Evolutionary conservation across 2,797 vertebrate species (phyloP).

Genomic region (Malurus splendens): DNA sequence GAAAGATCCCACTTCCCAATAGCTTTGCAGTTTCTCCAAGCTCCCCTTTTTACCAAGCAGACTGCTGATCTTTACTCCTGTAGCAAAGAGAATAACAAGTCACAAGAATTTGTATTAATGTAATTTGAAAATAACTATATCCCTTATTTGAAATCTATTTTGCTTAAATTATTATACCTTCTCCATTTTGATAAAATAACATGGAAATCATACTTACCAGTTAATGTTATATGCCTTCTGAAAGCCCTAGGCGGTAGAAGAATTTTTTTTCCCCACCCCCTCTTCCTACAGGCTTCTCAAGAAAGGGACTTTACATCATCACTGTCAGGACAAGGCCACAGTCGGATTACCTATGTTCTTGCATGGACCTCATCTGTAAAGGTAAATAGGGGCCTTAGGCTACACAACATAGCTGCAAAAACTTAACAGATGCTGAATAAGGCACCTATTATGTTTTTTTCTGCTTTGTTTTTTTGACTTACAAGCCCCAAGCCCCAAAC

Average conservation of each 20-base stretch:
- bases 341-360: conserved; percentile 43
- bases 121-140: neutral
- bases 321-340: conserved; percentile 52
- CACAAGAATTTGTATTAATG: neutral
- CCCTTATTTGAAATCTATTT: neutral
- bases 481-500: conserved; percentile 58
- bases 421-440: conserved; percentile 64
- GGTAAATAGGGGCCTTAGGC: conserved; percentile 62
- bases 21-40: conserved; percentile 95
- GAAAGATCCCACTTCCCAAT: conserved; percentile 98
- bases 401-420: conserved; percentile 54
- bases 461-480: conserved; percentile 34
- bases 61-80: conserved; percentile 98
- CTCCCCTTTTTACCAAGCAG: conserved; percentile 95
- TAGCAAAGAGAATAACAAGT: conserved; percentile 31
- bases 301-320: conserved; percentile 25
- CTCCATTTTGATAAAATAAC: neutral
- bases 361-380: conserved; percentile 66
- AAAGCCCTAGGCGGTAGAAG: neutral
- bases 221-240: neutral
- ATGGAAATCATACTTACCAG: conserved; percentile 49
- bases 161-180: neutral
- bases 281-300: conserved; percentile 32
- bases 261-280: conserved; percentile 24
- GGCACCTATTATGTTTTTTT: conserved; percentile 65